Evolutionary conservation across 2,797 vertebrate species (phyloP), one percentile per base, ranked within the genome.

Genomic region (Merluccius polli): DNA sequence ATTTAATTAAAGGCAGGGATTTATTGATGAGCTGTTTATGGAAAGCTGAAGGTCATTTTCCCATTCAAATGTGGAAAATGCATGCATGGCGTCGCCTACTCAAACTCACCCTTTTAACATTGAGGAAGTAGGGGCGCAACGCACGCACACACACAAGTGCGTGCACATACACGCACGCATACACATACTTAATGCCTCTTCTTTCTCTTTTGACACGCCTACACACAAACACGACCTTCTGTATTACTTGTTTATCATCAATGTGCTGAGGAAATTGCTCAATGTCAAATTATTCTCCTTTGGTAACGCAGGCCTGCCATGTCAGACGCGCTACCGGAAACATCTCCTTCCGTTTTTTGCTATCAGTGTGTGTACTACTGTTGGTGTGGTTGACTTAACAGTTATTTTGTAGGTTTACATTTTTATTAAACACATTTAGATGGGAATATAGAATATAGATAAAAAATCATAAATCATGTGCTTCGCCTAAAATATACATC

Each of bases 41-140:
- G 79, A 82, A 81, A 82, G 73, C 77, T 74, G 82, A 85, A 80
- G 86, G 82, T 88, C 84, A 81, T 80, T 83, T 84, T 88, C 68
- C 24, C 35, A 82, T 83, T 86, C 87, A 83, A 88, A 82, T 12
- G 24, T 27, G 59, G 24, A 79, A 83, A 84, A 63, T 68, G 70
- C 71, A 82, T 68, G 75, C 77, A 79, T 82, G 85, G 84, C 21
- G 3, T 33, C 77, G 82, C 84, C 87, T 85, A 78, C 74, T 70
- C 80, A 81, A 59, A 71, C 69, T 83, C 78, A 73, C 85, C 81
- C 79, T 82, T 83, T 73, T 76, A 75, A 82, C 74, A 32, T 16
- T 76, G 69, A 68, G 81, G 71, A 36, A 41, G 52, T n/a, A 33
- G 15, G 71, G 38, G 10, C 7, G 18, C 48, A 67, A 32, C 70